Base-by-base conservation (phyloP, 2,797 vertebrate species). In the Silurus lanzhouensis region DNA sequence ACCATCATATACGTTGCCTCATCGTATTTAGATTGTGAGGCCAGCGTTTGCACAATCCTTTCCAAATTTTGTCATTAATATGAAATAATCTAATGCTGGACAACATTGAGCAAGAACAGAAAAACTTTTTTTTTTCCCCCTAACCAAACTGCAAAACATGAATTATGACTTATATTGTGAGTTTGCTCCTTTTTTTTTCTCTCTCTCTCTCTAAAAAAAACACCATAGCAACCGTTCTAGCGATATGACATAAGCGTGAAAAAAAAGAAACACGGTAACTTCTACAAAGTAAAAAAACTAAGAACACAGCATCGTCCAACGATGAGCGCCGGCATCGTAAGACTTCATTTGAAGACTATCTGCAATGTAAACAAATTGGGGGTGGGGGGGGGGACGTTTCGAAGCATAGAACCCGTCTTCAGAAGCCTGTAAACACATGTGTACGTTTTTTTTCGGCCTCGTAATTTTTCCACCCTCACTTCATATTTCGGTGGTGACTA, bases 401-500 rank as follows among this genome's bases (percentile, higher is more conserved):
- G 48, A 52, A 52, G 9, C 48, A 52, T 44, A 27, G 12, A 85
- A 85, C 81, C 83, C 67, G 86, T 89, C 83, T 90, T 89, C 88
- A 87, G 88, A 72, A 88, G 64, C 68, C 84, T 86, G 84, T 88
- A 79, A 61, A 84, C 81, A 76, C 90, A 86, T 75, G 77, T 87
- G 84, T 88, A 75, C n/a, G 12, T 44, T 27, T 84, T 76, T 84
- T 84, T 76, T 31, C 17, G 15, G 60, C 86, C 87, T 88, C 90
- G 86, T 92, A 84, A 86, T 90, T 89, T 92, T 85, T 87, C 90
- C 90, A 52, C 90, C 87, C 89, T 88, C 83, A 63, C 93, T 92
- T 92, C 93, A 88, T 88, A 91, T 93, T 93, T 92, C 91, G 89
- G 84, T 91, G 89, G 91, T 89, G 91, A 93, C 91, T 93, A 88